Percentiles rank a stretch among this genome's conserved stretches.
phyloP scores from a whole-genome alignment of 1,140 invertebrate genomes.

The Listronotus bonariensis region DNA sequence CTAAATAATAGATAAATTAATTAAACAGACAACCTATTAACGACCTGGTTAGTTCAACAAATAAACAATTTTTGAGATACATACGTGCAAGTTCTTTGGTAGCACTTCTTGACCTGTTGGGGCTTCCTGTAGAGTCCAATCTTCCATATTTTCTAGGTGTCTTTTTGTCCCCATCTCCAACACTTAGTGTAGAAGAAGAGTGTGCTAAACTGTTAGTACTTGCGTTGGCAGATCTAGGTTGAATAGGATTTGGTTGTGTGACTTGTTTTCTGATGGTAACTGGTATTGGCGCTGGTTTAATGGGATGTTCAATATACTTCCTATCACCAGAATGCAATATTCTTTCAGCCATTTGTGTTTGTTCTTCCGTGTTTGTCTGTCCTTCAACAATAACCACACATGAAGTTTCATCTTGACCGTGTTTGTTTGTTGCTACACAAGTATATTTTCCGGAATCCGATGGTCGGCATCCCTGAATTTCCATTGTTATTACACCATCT shows the following conservation, averaged over 20 bases:
- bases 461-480: slow-evolving; percentile 92
- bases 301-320: slow-evolving; percentile 78
- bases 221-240: slow-evolving; percentile 36
- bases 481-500: slow-evolving; percentile 94
- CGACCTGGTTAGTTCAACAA: neutral
- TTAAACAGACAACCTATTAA: neutral
- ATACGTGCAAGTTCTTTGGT: slow-evolving; percentile 89
- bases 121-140: slow-evolving; percentile 71
- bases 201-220: slow-evolving; percentile 48
- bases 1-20: slow-evolving; percentile 55
- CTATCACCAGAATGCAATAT: slow-evolving; percentile 85
- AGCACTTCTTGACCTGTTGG: slow-evolving; percentile 81
- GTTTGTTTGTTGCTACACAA: slow-evolving; percentile 88
- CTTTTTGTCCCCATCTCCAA: slow-evolving; percentile 56
- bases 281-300: slow-evolving; percentile 75
- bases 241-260: slow-evolving; percentile 45
- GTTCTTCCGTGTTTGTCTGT: slow-evolving; percentile 76
- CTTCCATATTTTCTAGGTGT: slow-evolving; percentile 75
- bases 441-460: slow-evolving; percentile 96
- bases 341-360: slow-evolving; percentile 80
- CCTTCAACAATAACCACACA: slow-evolving; percentile 98
- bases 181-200: slow-evolving; percentile 49
- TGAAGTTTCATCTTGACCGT: slow-evolving; percentile 92
- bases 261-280: slow-evolving; percentile 66
- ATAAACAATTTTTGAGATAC: slow-evolving; percentile 49